phyloP scores from a whole-genome alignment of 2,113 vertebrate species.

The Tragelaphus imberbis region DNA sequence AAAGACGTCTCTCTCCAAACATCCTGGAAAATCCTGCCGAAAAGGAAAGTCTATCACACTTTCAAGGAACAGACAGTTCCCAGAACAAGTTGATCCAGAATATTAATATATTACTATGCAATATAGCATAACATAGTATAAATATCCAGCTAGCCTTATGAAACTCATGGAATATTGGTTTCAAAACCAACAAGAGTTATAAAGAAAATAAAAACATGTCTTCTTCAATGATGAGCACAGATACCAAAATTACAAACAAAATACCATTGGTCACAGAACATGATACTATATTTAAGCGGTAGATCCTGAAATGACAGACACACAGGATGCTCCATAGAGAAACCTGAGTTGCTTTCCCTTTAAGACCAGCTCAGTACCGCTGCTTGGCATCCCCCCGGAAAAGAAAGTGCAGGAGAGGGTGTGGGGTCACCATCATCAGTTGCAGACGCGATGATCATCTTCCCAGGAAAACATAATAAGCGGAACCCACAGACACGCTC shows the following conservation, averaged over 20 bases:
- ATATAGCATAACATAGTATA: background rate
- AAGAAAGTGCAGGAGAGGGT: accelerated
- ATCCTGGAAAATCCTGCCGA: background rate
- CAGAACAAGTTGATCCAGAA: background rate
- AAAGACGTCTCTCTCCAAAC: background rate
- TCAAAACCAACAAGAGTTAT: background rate
- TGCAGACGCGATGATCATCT: background rate
- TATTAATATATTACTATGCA: background rate
- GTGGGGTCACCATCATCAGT: too few species aligned
- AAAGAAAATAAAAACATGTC: background rate
- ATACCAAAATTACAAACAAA: background rate
- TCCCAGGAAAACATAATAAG: background rate
- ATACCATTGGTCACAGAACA: background rate
- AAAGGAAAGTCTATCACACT: background rate
- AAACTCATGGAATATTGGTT: background rate
- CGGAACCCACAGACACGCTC: background rate
- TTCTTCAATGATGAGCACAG: background rate
- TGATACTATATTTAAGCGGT: background rate
- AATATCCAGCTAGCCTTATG: background rate
- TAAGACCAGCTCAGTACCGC: background rate
- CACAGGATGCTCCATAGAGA: background rate
- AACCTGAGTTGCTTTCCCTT: background rate
- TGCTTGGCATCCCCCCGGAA: background rate
- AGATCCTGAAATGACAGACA: background rate
- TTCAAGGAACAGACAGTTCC: background rate